Conservation (phyloP, 1,140 invertebrate genomes). For the Acromyrmex echinatior region DNA sequence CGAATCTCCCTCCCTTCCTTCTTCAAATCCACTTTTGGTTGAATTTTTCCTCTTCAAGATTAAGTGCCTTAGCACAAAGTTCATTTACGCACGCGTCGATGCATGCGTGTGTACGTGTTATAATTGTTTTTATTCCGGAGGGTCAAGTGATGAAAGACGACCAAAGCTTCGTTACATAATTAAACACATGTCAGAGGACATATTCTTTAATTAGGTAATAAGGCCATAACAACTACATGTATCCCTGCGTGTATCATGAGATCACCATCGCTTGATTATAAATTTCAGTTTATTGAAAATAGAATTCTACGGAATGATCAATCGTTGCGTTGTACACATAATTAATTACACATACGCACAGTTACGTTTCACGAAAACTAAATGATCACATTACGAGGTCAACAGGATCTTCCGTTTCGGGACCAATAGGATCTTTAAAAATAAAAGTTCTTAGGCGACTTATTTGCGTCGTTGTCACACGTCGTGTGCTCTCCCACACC, state of each 20-base stretch:
- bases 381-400: background rate
- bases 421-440: background rate
- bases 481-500: background rate
- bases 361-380: background rate
- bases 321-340: background rate
- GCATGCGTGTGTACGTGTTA: background rate
- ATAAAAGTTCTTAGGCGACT: background rate
- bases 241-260: background rate
- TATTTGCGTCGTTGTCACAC: conserved; percentile 15
- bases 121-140: conserved; percentile 8
- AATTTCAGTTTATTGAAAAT: background rate
- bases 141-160: conserved; percentile 21
- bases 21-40: background rate
- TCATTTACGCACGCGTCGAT: background rate
- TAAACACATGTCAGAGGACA: conserved; percentile 23
- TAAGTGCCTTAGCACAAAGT: background rate
- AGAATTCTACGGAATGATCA: background rate
- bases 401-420: background rate
- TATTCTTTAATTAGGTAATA: conserved; percentile 54
- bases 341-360: background rate
- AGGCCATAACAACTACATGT: background rate
- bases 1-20: background rate
- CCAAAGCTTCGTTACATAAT: conserved; percentile 50
- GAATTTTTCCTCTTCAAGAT: background rate
- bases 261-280: background rate